These are phyloP conservation scores for Cantharis lateralis DNA, from an alignment of 2,888 invertebrate genomes.

Conservation along the genomic window DNA sequence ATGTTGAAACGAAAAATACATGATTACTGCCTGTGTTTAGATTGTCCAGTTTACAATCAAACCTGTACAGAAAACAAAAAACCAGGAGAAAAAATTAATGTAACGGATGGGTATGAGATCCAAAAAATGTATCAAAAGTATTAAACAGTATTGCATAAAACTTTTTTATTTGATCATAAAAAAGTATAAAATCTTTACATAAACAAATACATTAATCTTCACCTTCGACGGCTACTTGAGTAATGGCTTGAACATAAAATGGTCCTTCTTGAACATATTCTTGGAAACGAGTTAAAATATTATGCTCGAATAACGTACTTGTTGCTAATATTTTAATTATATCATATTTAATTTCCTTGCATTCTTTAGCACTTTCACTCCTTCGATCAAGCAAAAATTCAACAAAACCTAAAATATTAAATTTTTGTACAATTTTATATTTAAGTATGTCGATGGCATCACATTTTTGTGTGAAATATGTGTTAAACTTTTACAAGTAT, in stretches of 20 bases:
- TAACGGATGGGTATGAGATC: constrained; percentile 24
- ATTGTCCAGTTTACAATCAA: constrained; percentile 23
- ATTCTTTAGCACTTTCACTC: constrained; percentile 70
- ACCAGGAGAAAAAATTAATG: constrained; percentile 5
- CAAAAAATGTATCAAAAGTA: constrained; percentile 19
- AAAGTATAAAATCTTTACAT: not conserved
- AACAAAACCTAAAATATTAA: constrained; percentile 64
- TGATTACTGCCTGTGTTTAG: constrained; percentile 42
- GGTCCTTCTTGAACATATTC: constrained; percentile 79
- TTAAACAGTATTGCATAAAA: not conserved
- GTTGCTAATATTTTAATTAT: constrained; percentile 68
- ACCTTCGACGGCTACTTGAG: constrained; percentile 79
- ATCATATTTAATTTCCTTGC: constrained; percentile 76
- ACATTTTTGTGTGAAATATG: too few species aligned
- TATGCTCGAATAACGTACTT: constrained; percentile 63
- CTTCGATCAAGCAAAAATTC: constrained; percentile 81
- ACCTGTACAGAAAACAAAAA: not conserved
- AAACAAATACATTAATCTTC: constrained; percentile 43
- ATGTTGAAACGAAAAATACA: constrained; percentile 41
- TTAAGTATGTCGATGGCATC: not conserved
- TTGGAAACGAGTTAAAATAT: constrained; percentile 65
- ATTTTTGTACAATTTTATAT: not conserved
- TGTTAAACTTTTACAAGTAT: too few species aligned
- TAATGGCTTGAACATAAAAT: constrained; percentile 69
- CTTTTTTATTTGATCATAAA: not conserved